Base-by-base conservation (phyloP, 2,113 vertebrate species). In the Mastomys natalensis region DNA sequence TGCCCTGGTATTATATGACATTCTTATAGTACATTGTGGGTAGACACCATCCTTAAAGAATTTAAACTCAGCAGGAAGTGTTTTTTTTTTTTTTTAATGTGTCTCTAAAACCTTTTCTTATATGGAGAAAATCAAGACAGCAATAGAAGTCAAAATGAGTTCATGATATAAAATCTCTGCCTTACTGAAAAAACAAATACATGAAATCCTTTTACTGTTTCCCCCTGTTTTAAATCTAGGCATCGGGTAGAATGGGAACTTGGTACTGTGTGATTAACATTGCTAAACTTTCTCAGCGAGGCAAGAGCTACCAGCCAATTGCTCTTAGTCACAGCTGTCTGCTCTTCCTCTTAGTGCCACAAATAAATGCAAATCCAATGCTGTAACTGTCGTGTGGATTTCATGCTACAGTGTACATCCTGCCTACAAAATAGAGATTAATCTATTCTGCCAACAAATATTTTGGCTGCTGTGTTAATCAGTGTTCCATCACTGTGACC, bases 291-390 rank as follows among this genome's bases (percentile, higher is more conserved):
- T 74, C 97, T 97, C 24, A 15, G 94, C n/a, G 64, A 48, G 0
- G 0, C 31, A 3, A 93, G 89, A 96, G 92, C 96, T n/a, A 91
- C 90, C 93, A 94, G 97, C 98, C 97, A 92, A 91, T 90, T 90
- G 60, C 90, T 81, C 92, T 97, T 82, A 93, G 64, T 95, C 95
- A 64, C 93, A 26, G 95, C 90, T 97, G 74, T 97, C 95, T 95
- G 87, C 89, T 96, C 70, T 93, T 94, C 98, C 97, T 96, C 21
- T 97, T 97, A 95, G 98, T 99, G 98, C 98, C 98, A 98, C 98
- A 24, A 98, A 98, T 98, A 98, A 99, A 99, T 89, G 31, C 86
- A 96, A 97, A 80, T 73, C 45, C 62, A 97, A 66, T 15, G 89
- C 43, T 22, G 22, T 66, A 64, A 68, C 90, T 87, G 37, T 66